Evolutionary conservation across 2,113 vertebrate species (phyloP).

Genomic region (Psettodes erumei): DNA sequence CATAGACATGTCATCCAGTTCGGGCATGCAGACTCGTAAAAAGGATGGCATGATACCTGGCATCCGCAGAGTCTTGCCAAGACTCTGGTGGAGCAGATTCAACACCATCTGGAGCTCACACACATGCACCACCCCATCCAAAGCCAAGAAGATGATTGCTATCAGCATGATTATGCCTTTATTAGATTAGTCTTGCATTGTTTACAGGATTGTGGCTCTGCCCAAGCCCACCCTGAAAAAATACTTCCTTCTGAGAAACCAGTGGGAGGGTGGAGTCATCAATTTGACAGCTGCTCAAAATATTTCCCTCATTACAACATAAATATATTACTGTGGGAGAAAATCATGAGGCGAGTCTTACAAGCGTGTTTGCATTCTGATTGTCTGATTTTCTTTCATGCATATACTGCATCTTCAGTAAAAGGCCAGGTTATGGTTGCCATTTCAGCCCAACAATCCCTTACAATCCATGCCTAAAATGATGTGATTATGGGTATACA

Average conservation of each 20-base stretch:
- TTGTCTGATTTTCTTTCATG: background rate
- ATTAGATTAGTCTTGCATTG: conserved; percentile 74
- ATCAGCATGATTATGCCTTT: conserved; percentile 71
- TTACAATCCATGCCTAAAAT: background rate
- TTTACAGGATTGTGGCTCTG: conserved; percentile 60
- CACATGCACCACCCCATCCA: conserved; percentile 50
- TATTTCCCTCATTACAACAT: conserved; percentile 11
- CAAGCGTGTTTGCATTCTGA: background rate
- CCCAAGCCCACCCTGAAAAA: conserved; percentile 32
- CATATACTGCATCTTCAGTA: background rate
- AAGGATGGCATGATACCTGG: conserved; percentile 37
- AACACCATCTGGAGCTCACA: conserved; percentile 70
- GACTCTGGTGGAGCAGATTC: conserved; percentile 63
- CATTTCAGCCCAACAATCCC: background rate
- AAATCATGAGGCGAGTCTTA: background rate
- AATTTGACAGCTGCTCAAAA: conserved; percentile 30
- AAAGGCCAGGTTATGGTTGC: background rate
- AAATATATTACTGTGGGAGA: background rate
- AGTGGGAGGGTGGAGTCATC: conserved; percentile 29
- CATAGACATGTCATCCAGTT: conserved; percentile 18
- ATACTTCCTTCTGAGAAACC: conserved; percentile 30
- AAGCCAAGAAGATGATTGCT: conserved; percentile 77
- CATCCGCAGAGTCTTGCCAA: conserved; percentile 52
- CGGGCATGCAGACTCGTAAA: conserved; percentile 19
- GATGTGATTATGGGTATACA: background rate